Percentiles rank a stretch among this genome's conserved stretches.
Evolutionary conservation across 35 echinoderm and acorn worm species (phyloP).

Genomic region (Apostichopus japonicus): DNA sequence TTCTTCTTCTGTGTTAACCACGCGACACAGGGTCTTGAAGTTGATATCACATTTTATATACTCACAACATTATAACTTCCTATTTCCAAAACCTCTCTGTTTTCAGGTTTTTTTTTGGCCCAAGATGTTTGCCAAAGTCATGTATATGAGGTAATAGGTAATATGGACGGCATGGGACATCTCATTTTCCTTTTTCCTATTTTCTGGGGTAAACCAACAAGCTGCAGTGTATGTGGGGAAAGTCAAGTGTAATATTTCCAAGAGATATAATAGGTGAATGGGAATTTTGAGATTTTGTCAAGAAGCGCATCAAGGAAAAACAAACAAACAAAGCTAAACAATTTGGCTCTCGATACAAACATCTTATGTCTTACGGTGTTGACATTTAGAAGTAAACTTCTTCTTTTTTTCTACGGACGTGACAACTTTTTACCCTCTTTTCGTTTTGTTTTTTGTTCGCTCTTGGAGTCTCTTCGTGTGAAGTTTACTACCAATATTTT

Average conservation of each 20-base stretch:
- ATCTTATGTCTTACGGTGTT: not conserved
- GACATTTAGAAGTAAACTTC: not conserved
- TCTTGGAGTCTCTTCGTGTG: too few relatives aligned
- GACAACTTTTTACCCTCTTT: not conserved
- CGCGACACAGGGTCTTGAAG: not conserved
- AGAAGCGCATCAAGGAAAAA: not conserved
- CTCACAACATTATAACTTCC: not conserved
- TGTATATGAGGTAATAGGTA: not conserved
- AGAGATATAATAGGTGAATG: not conserved
- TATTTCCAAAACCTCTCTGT: not conserved
- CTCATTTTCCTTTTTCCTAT: not conserved
- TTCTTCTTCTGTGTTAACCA: not conserved
- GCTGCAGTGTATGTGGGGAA: too few relatives aligned
- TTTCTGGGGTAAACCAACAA: not conserved
- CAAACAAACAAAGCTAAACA: not conserved
- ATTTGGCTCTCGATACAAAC: not conserved
- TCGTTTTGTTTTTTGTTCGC: not conserved
- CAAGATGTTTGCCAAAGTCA: slow-evolving; percentile 4
- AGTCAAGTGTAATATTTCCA: too few relatives aligned
- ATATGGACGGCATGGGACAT: too few relatives aligned
- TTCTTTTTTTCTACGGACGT: not conserved
- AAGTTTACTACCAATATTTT: too few relatives aligned
- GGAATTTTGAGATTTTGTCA: not conserved
- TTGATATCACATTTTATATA: not conserved
- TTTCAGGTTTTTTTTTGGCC: not conserved